Conservation (phyloP, 2,888 invertebrate genomes). For the Drosophila kokeensis region DNA sequence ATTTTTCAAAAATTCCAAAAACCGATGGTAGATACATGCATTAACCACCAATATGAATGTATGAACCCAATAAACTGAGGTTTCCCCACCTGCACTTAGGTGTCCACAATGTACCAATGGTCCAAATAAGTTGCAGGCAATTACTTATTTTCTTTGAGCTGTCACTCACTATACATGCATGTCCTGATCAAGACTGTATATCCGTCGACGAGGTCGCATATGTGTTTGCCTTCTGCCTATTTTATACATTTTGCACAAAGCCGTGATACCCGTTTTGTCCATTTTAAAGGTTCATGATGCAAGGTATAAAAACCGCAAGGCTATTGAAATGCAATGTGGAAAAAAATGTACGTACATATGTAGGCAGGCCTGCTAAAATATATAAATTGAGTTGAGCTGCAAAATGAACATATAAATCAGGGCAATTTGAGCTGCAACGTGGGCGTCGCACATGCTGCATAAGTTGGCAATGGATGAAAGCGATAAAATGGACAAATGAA, state of each 20-base stretch:
- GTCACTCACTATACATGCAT: no score
- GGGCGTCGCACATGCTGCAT: constrained; percentile 5
- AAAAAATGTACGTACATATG: background rate
- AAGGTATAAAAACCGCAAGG: constrained; percentile 7
- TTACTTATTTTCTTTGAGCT: no score
- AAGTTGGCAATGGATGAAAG: background rate
- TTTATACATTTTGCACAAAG: background rate
- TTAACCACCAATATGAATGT: no score
- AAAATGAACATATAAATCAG: constrained; percentile 50
- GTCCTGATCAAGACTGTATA: background rate
- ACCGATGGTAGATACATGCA: no score
- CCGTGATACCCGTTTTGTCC: background rate
- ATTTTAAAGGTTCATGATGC: background rate
- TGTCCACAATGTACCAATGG: no score
- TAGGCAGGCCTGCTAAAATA: constrained; percentile 2
- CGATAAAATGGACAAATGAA: background rate
- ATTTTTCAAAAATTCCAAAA: no score
- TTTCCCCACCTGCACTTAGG: no score
- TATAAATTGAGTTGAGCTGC: constrained; percentile 9
- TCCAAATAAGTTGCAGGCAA: no score
- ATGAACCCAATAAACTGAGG: no score
- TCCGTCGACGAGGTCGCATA: background rate
- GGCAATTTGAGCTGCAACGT: constrained; percentile 19
- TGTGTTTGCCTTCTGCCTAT: background rate
- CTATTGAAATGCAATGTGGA: constrained; percentile 21